These are phyloP conservation scores for Catocala fraxini DNA, from an alignment of 2,888 invertebrate species.

Conservation along the genomic window DNA sequence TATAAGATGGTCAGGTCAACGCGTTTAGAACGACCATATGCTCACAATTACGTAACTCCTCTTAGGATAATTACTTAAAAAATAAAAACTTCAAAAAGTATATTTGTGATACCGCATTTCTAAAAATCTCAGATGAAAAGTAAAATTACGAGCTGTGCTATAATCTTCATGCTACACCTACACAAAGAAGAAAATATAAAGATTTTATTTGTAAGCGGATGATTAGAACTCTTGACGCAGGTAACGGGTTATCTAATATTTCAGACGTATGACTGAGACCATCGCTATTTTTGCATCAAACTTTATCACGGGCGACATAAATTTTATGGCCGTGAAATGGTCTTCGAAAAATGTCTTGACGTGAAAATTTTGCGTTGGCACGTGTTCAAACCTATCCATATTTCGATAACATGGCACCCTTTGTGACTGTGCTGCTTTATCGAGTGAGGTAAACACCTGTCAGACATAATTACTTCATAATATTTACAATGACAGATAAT, in stretches of 20 bases:
- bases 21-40: constrained; percentile 38
- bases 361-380: constrained; percentile 72
- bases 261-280: constrained; percentile 54
- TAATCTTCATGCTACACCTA: constrained; percentile 11
- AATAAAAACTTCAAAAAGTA: background rate
- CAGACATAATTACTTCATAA: constrained; percentile 35
- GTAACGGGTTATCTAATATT: constrained; percentile 45
- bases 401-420: constrained; percentile 60
- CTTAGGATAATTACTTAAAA: background rate
- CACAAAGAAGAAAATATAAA: constrained; percentile 9
- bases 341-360: constrained; percentile 67
- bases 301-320: constrained; percentile 67
- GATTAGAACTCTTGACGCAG: constrained; percentile 37
- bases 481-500: constrained; percentile 37
- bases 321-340: constrained; percentile 74
- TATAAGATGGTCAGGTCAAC: constrained; percentile 29
- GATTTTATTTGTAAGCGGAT: constrained; percentile 32
- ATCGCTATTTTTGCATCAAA: constrained; percentile 66
- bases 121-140: constrained; percentile 2
- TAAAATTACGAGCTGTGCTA: constrained; percentile 13
- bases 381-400: constrained; percentile 72
- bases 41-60: constrained; percentile 9
- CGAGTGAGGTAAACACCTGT: constrained; percentile 51
- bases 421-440: constrained; percentile 53
- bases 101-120: background rate